phyloP scores from a whole-genome alignment of 2,797 vertebrate species.

The Enteromius viviparus region DNA sequence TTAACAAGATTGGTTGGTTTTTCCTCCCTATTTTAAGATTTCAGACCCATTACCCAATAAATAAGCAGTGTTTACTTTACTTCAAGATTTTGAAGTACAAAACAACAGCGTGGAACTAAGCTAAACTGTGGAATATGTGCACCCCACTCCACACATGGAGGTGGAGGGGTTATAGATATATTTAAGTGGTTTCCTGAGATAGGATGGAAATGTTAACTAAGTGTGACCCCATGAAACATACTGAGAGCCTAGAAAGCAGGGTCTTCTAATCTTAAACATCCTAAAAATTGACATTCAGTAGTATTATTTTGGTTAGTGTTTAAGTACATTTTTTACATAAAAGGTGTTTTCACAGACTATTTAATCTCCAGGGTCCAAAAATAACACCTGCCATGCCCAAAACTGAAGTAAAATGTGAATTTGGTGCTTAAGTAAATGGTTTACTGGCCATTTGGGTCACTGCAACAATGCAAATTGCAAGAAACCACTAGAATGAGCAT shows the following conservation, averaged over 20 bases:
- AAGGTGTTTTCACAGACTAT: too few species aligned
- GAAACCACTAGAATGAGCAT: not conserved
- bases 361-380: constrained; percentile 16
- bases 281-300: not conserved
- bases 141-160: constrained; percentile 52
- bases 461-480: not conserved
- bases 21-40: constrained; percentile 21
- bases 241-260: constrained; percentile 50
- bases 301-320: constrained; percentile 7
- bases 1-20: constrained; percentile 19
- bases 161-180: constrained; percentile 57
- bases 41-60: constrained; percentile 44
- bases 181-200: constrained; percentile 78
- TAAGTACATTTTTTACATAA: constrained; percentile 2
- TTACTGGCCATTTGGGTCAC: constrained; percentile 23
- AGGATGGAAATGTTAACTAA: constrained; percentile 59
- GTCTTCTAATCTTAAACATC: constrained; percentile 1
- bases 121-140: constrained; percentile 54
- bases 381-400: not conserved
- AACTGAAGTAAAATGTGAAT: not conserved
- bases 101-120: constrained; percentile 17
- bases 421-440: not conserved
- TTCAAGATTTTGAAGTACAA: constrained; percentile 25
- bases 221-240: constrained; percentile 52
- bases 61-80: constrained; percentile 30